phyloP scores from a whole-genome alignment of 2,797 vertebrate species.

The Xenops minutus region DNA sequence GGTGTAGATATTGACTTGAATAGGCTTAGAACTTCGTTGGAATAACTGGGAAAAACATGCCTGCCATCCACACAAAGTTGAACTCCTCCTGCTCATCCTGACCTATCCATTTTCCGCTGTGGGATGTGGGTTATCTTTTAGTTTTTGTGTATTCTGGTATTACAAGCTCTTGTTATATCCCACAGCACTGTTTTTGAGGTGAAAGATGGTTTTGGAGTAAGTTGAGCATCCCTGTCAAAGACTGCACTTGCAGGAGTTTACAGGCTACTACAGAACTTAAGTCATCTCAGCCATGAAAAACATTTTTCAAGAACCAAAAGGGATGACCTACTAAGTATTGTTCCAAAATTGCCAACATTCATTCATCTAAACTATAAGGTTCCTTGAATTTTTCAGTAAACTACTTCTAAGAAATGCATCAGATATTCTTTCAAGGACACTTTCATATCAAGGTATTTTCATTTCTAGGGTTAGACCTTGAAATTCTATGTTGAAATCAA shows the following conservation, averaged over 20 bases:
- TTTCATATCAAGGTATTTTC: not conserved
- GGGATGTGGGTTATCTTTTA: fast-evolving
- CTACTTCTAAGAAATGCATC: not conserved
- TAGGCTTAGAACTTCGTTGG: fast-evolving
- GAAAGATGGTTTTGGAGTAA: not conserved
- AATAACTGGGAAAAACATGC: fast-evolving
- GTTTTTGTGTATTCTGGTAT: not conserved
- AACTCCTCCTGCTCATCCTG: not conserved
- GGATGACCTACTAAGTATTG: not conserved
- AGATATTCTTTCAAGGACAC: not conserved
- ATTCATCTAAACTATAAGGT: not conserved
- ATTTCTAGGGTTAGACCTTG: not conserved
- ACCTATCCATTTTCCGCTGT: not conserved
- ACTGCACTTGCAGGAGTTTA: not conserved
- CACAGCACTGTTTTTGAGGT: not conserved
- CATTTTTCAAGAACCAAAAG: not conserved
- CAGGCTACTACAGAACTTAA: not conserved
- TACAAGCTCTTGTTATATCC: not conserved
- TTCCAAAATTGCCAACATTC: not conserved
- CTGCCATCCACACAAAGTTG: not conserved
- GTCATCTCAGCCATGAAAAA: not conserved
- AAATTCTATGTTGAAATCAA: not conserved
- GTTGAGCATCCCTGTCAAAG: not conserved
- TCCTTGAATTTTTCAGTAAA: not conserved
- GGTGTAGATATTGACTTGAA: not conserved